These are phyloP conservation scores for Nesospiza acunhae DNA, from an alignment of 2,113 vertebrate genomes.

Conservation along the genomic window DNA sequence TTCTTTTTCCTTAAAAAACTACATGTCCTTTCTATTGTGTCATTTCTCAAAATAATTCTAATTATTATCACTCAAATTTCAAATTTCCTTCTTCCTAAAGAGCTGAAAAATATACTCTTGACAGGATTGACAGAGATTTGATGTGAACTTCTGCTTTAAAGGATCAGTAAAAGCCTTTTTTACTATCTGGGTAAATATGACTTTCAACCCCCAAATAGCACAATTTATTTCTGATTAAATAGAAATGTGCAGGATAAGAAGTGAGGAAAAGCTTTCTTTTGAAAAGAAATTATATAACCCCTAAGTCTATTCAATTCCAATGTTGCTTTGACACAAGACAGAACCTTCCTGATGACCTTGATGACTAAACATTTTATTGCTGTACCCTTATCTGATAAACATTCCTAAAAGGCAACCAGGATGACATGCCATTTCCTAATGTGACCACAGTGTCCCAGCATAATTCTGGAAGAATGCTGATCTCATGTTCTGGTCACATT, in stretches of 20 bases:
- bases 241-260: not conserved
- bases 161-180: not conserved
- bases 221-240: not conserved
- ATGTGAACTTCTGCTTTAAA: not conserved
- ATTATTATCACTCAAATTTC: not conserved
- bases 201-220: not conserved
- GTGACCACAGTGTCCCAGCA: not conserved
- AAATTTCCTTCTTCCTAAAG: not conserved
- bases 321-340: not conserved
- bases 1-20: not conserved
- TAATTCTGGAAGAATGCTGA: not conserved
- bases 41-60: not conserved
- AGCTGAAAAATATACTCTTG: not conserved
- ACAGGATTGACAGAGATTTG: not conserved
- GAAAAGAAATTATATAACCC: not conserved
- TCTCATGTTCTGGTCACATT: not conserved
- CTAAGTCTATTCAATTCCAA: accelerated
- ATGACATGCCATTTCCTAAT: not conserved
- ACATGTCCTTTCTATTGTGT: not conserved
- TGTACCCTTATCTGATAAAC: not conserved
- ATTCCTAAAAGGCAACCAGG: not conserved
- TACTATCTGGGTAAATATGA: not conserved
- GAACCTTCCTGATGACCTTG: not conserved
- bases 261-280: not conserved
- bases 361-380: not conserved